These are phyloP conservation scores for Dioctria linearis DNA, from an alignment of 2,888 invertebrate species.

Conservation along the genomic window DNA sequence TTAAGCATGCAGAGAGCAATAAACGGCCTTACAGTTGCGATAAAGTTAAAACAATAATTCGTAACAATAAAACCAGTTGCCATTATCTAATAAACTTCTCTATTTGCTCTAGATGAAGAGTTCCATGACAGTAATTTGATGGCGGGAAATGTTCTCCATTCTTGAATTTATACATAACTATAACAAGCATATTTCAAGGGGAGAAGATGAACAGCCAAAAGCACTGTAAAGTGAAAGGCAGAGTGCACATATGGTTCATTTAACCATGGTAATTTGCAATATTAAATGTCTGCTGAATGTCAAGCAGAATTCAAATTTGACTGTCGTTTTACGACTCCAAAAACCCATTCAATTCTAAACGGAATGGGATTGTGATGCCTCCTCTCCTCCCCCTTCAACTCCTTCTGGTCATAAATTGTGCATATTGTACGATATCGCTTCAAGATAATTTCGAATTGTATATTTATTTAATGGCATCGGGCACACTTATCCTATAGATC, in stretches of 20 bases:
- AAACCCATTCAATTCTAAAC: constrained; percentile 54
- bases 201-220: not conserved
- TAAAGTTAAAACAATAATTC: constrained; percentile 11
- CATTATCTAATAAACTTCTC: not conserved
- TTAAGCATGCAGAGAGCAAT: not conserved
- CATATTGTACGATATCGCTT: constrained; percentile 50
- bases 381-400: no score
- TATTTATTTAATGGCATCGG: constrained; percentile 51
- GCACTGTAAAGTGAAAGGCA: constrained; percentile 3
- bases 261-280: constrained; percentile 53
- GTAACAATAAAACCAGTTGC: constrained; percentile 1
- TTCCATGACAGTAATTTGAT: constrained; percentile 18
- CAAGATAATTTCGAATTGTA: constrained; percentile 52
- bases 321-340: constrained; percentile 51
- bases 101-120: not conserved
- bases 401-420: constrained; percentile 39
- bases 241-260: constrained; percentile 52
- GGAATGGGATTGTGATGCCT: constrained; percentile 38
- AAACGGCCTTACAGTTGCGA: constrained; percentile 15
- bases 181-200: not conserved
- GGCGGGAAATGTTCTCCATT: not conserved
- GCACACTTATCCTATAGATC: constrained; percentile 40
- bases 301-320: constrained; percentile 52
- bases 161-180: constrained; percentile 7
- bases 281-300: constrained; percentile 54